Evolutionary conservation across 1,140 invertebrate genomes (phyloP).

Genomic region (Acromyrmex heyeri): DNA sequence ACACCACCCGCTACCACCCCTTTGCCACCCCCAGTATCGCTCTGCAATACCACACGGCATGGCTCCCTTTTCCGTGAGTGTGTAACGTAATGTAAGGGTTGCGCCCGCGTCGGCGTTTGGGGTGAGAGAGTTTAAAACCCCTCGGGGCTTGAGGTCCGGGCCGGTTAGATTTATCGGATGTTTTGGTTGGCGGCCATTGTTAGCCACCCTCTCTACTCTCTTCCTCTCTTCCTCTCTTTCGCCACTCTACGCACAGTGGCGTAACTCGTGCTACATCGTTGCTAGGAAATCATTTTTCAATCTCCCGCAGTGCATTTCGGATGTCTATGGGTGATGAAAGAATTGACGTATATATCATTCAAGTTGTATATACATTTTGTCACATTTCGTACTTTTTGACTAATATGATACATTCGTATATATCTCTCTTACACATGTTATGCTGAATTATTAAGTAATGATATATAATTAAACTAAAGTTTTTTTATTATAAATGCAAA

Average conservation of each 20-base stretch:
- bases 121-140: slow-evolving; percentile 86
- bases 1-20: slow-evolving; percentile 64
- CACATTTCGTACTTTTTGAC: not conserved
- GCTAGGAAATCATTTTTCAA: slow-evolving; percentile 64
- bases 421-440: not conserved
- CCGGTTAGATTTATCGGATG: slow-evolving; percentile 87
- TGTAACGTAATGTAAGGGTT: slow-evolving; percentile 86
- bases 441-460: not conserved
- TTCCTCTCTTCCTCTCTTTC: slow-evolving; percentile 77
- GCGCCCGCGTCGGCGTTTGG: slow-evolving; percentile 81
- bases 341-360: slow-evolving; percentile 52
- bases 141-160: slow-evolving; percentile 85
- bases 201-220: slow-evolving; percentile 79
- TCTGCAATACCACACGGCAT: slow-evolving; percentile 79
- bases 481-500: not conserved
- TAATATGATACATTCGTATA: not conserved
- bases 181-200: slow-evolving; percentile 87
- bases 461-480: not conserved
- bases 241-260: slow-evolving; percentile 71
- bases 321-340: slow-evolving; percentile 48
- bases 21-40: slow-evolving; percentile 68
- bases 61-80: slow-evolving; percentile 79
- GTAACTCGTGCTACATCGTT: slow-evolving; percentile 69
- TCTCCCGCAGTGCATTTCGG: slow-evolving; percentile 53
- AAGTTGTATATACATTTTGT: not conserved